These are phyloP conservation scores for Cheilosia impressa DNA, from an alignment of 2,888 invertebrate species.

Conservation along the genomic window DNA sequence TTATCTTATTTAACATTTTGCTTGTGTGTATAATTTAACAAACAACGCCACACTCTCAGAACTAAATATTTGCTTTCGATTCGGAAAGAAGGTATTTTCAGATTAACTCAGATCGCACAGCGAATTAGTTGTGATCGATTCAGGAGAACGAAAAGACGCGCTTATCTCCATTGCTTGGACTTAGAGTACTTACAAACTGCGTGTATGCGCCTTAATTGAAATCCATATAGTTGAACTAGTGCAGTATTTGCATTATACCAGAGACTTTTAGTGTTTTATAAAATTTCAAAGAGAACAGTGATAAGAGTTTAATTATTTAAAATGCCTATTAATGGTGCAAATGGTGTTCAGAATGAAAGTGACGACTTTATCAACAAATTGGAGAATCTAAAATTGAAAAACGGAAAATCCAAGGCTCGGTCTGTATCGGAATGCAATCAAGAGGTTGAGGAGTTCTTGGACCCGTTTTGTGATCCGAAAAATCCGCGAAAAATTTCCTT, in stretches of 20 bases:
- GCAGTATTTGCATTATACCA: neutral
- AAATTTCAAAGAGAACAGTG: constrained; percentile 2
- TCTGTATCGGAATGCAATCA: constrained; percentile 6
- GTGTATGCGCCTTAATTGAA: neutral
- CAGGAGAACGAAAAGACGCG: constrained; percentile 28
- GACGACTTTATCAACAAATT: neutral
- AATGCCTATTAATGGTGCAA: constrained; percentile 39
- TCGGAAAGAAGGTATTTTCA: constrained; percentile 12
- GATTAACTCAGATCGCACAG: constrained; percentile 22
- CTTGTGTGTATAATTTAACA: constrained; percentile 8
- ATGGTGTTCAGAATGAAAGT: neutral
- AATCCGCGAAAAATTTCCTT: constrained; percentile 90
- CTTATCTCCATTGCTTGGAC: constrained; percentile 3
- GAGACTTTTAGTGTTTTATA: neutral
- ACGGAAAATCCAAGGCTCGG: neutral
- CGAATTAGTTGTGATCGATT: constrained; percentile 54
- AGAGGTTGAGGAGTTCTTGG: constrained; percentile 79
- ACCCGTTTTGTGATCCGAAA: constrained; percentile 87
- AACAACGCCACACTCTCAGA: constrained; percentile 10
- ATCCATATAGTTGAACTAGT: neutral
- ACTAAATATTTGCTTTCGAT: neutral
- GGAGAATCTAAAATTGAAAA: constrained; percentile 29
- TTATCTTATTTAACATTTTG: constrained; percentile 27
- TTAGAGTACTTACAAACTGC: neutral
- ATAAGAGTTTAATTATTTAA: constrained; percentile 8